Base-by-base conservation (phyloP, 2,888 invertebrate species). In the Nymphalis c-album region DNA sequence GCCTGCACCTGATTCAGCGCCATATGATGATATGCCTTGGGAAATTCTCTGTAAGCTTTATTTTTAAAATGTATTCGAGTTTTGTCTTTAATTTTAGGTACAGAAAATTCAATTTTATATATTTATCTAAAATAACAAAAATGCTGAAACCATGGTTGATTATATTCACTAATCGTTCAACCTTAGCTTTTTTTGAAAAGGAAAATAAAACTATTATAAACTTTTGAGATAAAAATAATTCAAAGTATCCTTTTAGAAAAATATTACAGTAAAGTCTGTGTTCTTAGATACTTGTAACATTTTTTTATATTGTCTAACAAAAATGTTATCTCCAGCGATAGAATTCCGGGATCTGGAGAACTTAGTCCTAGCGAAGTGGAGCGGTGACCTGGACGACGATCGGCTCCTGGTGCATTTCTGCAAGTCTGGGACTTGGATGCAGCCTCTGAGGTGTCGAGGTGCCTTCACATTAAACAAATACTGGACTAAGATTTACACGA, bases 351-450 rank as follows among this genome's bases (percentile, higher is more conserved):
- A 93, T 70, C 85, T 95, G 47, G 93, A 94, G 7, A 95, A 95
- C 72, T 96, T 96, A 78, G 92, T 95, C 70, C 92, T 96, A 3
- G 91, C 96, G 17, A 96, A 96, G 85, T 97, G 97, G 97, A 95
- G 95, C 57, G 97, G 97, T 2, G 95, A 94, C 74, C 93, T 97
- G 61, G 97, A 97, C 64, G 95, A 97, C 60, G 94, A 95, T 40
- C 89, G 94, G 10, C 93, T 98, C 85, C 86, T 95, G 47, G 83
- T 97, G 65, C 94, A 95, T 74, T 95, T 94, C 71, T 91, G 93
- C 63, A 93, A 93, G 59, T 88, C 89, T 5, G 93, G 93, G 3
- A 81, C 79, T 13, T 90, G 93, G 81, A 84, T 94, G 76, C 87
- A 94, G 66, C 93, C 94, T 0, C 84, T 95, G 7, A 79, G 93